phyloP scores from a whole-genome alignment of 2,113 vertebrate species.

The Vidua macroura region DNA sequence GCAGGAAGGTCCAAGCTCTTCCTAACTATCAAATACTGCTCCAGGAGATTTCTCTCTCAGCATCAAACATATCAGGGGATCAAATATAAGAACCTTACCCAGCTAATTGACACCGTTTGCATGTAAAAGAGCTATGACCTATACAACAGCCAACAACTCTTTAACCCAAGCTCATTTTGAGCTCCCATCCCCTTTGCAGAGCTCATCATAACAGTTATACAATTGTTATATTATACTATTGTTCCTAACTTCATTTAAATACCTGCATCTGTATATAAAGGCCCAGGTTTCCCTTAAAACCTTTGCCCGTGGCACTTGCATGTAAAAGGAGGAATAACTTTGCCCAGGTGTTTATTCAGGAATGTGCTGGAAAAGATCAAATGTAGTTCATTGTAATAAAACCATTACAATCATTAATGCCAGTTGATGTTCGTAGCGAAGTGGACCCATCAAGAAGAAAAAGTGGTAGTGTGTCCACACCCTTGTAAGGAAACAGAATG shows the following conservation, averaged over 20 bases:
- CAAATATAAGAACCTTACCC: not conserved
- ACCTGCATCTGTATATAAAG: not conserved
- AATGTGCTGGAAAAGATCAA: conserved; percentile 14
- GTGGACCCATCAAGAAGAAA: conserved; percentile 21
- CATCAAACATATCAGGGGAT: not conserved
- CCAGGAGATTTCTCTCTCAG: not conserved
- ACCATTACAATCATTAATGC: not conserved
- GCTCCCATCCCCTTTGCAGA: not conserved
- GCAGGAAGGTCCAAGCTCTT: not conserved
- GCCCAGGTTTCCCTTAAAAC: not conserved
- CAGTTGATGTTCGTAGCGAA: not conserved
- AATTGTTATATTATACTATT: not conserved
- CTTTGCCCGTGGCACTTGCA: not conserved
- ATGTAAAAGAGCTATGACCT: not conserved
- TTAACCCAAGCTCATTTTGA: not conserved
- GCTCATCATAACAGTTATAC: not conserved
- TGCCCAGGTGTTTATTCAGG: not conserved
- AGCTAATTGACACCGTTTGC: not conserved
- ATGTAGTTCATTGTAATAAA: conserved; percentile 14
- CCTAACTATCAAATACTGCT: not conserved
- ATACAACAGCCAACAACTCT: not conserved
- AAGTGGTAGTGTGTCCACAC: not conserved
- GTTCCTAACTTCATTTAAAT: not conserved
- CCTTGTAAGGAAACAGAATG: conserved; percentile 7
- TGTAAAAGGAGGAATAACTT: not conserved